phyloP scores from a whole-genome alignment of 2,113 vertebrate species.

The Hepsetus odoe region DNA sequence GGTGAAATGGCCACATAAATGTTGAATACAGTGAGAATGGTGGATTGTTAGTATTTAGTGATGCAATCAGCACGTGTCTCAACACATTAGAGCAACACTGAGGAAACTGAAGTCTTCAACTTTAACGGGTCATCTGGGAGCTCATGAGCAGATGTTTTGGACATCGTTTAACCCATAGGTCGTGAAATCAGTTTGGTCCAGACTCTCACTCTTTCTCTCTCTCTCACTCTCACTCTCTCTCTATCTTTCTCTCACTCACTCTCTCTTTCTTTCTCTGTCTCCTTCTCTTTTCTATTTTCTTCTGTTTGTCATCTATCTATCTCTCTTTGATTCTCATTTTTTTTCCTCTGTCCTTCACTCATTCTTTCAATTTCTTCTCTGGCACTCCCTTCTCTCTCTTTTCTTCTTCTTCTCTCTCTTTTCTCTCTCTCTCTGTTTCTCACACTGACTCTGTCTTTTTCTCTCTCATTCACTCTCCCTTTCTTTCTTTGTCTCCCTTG shows the following conservation, averaged over 20 bases:
- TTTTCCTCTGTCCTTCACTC: neutral
- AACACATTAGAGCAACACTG: constrained; percentile 7
- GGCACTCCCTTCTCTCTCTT: neutral
- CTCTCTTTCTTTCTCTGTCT: neutral
- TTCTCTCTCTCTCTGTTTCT: constrained; percentile 3
- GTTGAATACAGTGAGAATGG: neutral
- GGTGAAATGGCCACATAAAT: neutral
- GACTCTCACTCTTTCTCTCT: constrained; percentile 34
- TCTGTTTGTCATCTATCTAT: neutral
- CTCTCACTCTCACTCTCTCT: neutral
- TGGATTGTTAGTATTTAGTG: neutral
- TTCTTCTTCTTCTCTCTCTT: no score
- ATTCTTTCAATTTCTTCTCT: neutral
- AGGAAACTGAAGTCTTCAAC: constrained; percentile 32
- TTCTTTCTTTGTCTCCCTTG: neutral
- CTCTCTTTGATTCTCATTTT: neutral
- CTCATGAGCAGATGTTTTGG: constrained; percentile 59
- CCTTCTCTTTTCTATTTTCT: neutral
- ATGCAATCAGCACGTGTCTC: neutral
- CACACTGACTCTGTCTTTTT: neutral
- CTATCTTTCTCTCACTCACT: no score
- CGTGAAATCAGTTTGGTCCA: constrained; percentile 57
- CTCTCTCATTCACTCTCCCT: neutral
- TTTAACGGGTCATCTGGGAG: constrained; percentile 41
- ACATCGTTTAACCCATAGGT: constrained; percentile 47